These are phyloP conservation scores for Vultur gryphus DNA, from an alignment of 2,797 vertebrate genomes.

Conservation along the genomic window DNA sequence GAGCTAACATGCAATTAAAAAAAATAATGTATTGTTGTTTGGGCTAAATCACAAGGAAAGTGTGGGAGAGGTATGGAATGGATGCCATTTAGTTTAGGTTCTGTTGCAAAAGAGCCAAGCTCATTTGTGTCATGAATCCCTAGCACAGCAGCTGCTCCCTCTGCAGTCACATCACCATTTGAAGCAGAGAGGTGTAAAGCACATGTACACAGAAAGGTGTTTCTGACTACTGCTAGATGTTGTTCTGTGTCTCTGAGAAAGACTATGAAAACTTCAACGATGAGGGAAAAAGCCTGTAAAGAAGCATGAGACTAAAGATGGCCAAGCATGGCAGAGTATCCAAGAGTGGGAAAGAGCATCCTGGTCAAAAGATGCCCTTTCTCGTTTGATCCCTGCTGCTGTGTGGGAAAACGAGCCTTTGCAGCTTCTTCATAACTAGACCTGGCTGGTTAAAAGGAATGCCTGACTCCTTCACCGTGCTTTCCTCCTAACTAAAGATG, in stretches of 20 bases:
- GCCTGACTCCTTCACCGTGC: not conserved
- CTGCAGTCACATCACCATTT: not conserved
- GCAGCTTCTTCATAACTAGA: not conserved
- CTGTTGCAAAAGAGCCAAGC: not conserved
- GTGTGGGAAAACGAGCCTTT: not conserved
- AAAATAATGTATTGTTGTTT: not conserved
- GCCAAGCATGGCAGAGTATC: not conserved
- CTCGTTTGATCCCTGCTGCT: not conserved
- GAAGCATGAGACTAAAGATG: not conserved
- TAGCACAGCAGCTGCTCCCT: not conserved
- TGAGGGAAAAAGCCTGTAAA: not conserved
- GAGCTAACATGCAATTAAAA: not conserved
- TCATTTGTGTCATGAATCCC: not conserved
- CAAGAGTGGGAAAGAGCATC: not conserved
- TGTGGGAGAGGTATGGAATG: not conserved
- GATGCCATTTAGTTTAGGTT: not conserved
- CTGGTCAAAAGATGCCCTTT: not conserved
- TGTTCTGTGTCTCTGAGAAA: not conserved
- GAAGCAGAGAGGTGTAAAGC: not conserved
- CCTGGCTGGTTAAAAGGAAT: not conserved
- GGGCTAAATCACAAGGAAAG: not conserved
- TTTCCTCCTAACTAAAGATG: not conserved
- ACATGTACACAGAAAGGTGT: not conserved
- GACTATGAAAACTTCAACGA: not conserved
- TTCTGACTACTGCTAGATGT: not conserved